A percentile compares a stretch with the other conserved stretches of the same genome.
phyloP scores from a whole-genome alignment of 2,113 vertebrate species.

The Campylomormyrus tamandua region DNA sequence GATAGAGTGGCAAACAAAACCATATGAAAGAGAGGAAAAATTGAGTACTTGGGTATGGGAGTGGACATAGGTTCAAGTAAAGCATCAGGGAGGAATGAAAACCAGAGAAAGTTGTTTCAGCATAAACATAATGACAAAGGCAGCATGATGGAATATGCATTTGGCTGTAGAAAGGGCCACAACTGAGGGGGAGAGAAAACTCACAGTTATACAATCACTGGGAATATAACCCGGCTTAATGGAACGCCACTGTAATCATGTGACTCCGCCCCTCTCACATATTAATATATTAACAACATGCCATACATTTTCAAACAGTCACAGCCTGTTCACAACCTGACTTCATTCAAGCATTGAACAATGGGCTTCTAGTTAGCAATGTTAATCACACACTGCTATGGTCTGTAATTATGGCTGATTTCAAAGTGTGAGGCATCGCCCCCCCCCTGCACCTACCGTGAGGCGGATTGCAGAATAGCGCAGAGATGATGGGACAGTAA shows the following conservation, averaged over 20 bases:
- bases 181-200: background rate
- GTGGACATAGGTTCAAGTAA: background rate
- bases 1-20: background rate
- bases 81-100: background rate
- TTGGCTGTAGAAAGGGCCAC: background rate
- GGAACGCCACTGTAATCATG: background rate
- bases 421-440: background rate
- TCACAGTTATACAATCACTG: background rate
- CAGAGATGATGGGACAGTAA: conserved; percentile 65
- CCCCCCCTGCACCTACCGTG: conserved; percentile 37
- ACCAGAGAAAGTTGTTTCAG: background rate
- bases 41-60: background rate
- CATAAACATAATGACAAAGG: background rate
- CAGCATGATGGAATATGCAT: background rate
- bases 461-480: conserved; percentile 65
- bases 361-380: background rate
- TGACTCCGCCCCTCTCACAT: background rate
- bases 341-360: background rate
- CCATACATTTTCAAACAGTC: background rate
- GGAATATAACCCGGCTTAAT: background rate
- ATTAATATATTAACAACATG: background rate
- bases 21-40: background rate
- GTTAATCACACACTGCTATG: background rate
- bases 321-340: background rate
- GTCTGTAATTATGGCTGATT: background rate